Percentiles rank a stretch among this genome's conserved stretches.
phyloP scores from a whole-genome alignment of 1,140 invertebrate species.

The Scaptomyza graminum region DNA sequence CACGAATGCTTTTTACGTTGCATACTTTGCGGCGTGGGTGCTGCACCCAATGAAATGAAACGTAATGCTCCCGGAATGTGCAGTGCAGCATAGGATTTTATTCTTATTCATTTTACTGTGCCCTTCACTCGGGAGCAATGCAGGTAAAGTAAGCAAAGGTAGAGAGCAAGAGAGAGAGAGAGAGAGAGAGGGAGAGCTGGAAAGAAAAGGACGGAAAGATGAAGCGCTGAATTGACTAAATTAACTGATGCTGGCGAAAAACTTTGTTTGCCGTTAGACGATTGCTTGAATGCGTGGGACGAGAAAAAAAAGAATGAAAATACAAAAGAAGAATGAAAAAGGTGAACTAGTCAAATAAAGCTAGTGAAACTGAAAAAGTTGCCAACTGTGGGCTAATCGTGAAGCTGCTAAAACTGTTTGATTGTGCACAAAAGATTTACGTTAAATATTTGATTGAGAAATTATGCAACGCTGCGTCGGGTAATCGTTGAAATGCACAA shows the following conservation, averaged over 20 bases:
- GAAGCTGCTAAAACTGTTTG: constrained; percentile 53
- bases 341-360: constrained; percentile 27
- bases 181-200: neutral
- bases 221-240: constrained; percentile 73
- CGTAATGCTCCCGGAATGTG: constrained; percentile 56
- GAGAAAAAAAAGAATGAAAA: neutral
- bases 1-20: constrained; percentile 39
- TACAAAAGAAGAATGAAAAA: neutral
- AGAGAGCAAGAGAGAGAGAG: neutral
- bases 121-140: neutral
- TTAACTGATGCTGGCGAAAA: constrained; percentile 69
- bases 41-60: constrained; percentile 55
- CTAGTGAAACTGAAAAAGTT: constrained; percentile 31
- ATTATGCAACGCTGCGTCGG: constrained; percentile 78
- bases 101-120: neutral
- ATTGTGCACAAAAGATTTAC: constrained; percentile 74
- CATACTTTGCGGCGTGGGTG: constrained; percentile 31
- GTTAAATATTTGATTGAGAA: constrained; percentile 77
- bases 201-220: neutral
- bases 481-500: constrained; percentile 70
- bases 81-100: constrained; percentile 33
- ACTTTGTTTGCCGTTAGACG: constrained; percentile 72
- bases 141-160: constrained; percentile 3
- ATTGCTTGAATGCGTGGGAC: constrained; percentile 48
- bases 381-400: constrained; percentile 7